Base-by-base conservation (phyloP, 2,888 invertebrate genomes). In the Synergus japonicus region DNA sequence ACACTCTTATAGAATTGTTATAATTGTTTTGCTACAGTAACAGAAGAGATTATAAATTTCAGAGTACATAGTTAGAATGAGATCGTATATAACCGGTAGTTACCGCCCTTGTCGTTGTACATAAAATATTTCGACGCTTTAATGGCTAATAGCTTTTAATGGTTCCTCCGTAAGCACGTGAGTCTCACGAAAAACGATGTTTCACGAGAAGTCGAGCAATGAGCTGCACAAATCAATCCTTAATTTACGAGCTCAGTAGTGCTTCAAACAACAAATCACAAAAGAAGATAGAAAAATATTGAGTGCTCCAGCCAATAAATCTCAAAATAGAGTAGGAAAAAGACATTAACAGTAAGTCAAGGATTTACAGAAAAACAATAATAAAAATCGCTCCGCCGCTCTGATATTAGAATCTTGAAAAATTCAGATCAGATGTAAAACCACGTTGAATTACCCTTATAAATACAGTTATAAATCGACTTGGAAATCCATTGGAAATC, bases 91-190 rank as follows among this genome's bases (percentile, higher is more conserved):
- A 85, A 85, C 82, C 77, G 82, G 80, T 84, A 82, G 86, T 85
- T 85, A 82, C 80, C 87, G 85, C 88, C 88, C 88, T 85, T 82
- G 86, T 85, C 86, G 86, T 87, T 86, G 83, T 79, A 84, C 86
- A 86, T 89, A 88, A 89, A 89, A 88, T 90, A 89, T 89, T 88
- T 88, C 86, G 87, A 88, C 87, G 85, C 88, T 88, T 88, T 88
- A 88, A 88, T 89, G 88, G 88, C 87, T 87, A 87, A 88, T 88
- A 87, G 89, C 86, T 88, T 89, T 88, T 89, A 89, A 89, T 88
- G 87, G 87, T 86, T 82, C 85, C 82, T 84, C 81, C 78, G 76
- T 78, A 76, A 82, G 76, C 81, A 80, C 80, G 83, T 84, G 82
- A 82, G 79, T 79, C 80, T 82, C 80, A 82, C 77, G 82, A 79